phyloP scores from a whole-genome alignment of 2,113 vertebrate genomes.

The Ivindomyrus marchei region DNA sequence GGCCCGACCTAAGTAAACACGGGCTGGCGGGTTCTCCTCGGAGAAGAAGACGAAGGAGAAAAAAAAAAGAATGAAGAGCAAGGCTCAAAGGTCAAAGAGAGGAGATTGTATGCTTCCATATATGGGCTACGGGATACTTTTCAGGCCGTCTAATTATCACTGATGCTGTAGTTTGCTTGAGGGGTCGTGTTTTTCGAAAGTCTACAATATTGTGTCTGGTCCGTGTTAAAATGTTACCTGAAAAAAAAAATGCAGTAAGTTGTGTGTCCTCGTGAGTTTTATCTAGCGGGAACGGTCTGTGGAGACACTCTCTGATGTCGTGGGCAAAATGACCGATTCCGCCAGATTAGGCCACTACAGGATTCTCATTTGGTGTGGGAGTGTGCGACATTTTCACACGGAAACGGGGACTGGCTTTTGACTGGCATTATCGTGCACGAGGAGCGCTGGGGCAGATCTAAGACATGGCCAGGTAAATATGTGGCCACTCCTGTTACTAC shows the following conservation, averaged over 20 bases:
- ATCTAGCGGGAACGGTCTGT: background rate
- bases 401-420: background rate
- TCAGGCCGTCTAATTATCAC: background rate
- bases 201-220: background rate
- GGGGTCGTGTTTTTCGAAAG: background rate
- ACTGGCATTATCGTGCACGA: background rate
- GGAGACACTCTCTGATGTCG: background rate
- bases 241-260: background rate
- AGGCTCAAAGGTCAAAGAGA: slow-evolving; percentile 44
- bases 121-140: background rate
- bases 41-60: slow-evolving; percentile 24
- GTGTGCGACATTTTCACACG: background rate
- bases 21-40: slow-evolving; percentile 38
- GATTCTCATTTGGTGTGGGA: too few relatives aligned
- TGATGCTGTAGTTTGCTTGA: background rate
- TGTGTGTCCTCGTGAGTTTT: background rate
- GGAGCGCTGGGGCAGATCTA: background rate
- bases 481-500: background rate
- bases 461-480: background rate
- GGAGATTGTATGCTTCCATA: slow-evolving; percentile 13
- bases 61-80: slow-evolving; percentile 34
- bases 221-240: background rate
- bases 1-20: slow-evolving; percentile 56
- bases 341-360: background rate
- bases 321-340: background rate